These are phyloP conservation scores for Caenorhabditis parvicauda DNA, from an alignment of 2,888 invertebrate species.

Conservation along the genomic window DNA sequence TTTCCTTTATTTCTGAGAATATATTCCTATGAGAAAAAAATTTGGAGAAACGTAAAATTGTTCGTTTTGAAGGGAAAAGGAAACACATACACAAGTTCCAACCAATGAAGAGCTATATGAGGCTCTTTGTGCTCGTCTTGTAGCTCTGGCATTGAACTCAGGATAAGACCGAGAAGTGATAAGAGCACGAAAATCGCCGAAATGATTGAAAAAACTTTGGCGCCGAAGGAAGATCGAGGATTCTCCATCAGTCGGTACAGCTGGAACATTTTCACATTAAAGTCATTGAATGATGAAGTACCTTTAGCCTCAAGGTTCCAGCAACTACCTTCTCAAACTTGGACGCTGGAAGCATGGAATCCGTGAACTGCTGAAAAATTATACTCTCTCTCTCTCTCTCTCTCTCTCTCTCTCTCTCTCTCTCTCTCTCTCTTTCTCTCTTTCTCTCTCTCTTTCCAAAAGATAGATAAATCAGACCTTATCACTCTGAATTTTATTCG, in stretches of 20 bases:
- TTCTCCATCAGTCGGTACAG: slow-evolving; percentile 52
- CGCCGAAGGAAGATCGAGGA: slow-evolving; percentile 48
- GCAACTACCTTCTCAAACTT: slow-evolving; percentile 50
- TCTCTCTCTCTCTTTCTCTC: not conserved
- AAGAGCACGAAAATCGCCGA: slow-evolving; percentile 57
- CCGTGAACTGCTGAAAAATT: slow-evolving; percentile 37
- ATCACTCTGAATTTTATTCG: slow-evolving; percentile 17
- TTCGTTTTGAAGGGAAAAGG: too few species aligned
- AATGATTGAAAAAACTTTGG: slow-evolving; percentile 54
- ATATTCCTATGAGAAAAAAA: too few species aligned
- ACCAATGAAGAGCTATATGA: slow-evolving; percentile 21
- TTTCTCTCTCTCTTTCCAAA: too few species aligned
- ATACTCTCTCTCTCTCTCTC: too few species aligned
- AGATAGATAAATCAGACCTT: too few species aligned
- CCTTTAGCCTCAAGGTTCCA: slow-evolving; percentile 9
- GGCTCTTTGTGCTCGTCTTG: slow-evolving; percentile 52
- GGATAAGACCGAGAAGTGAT: slow-evolving; percentile 53
- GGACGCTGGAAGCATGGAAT: slow-evolving; percentile 38
- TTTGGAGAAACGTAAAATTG: too few species aligned
- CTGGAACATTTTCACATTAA: slow-evolving; percentile 12
- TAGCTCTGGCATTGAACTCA: slow-evolving; percentile 59
- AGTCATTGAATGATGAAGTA: not conserved
- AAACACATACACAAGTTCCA: slow-evolving; percentile 28
- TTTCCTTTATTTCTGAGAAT: too few species aligned
- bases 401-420: too few species aligned